Conservation (phyloP, 2,888 invertebrate species). For the Neria commutata region DNA sequence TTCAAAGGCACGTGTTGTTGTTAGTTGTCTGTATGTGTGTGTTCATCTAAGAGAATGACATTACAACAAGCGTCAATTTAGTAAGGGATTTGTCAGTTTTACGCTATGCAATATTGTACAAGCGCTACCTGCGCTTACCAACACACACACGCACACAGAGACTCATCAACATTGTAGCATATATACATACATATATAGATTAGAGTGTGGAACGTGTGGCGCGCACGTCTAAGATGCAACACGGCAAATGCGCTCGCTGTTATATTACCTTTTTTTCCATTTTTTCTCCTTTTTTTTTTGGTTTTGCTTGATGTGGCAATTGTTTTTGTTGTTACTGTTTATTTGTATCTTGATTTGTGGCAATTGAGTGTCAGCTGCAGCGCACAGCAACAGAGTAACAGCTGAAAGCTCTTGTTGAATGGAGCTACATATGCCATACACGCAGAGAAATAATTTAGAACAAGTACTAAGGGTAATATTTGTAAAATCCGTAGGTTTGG, state of each 20-base stretch:
- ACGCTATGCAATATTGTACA: too few species aligned
- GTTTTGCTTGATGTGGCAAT: slow-evolving; percentile 33
- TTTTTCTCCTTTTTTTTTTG: slow-evolving; percentile 18
- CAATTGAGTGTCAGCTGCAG: slow-evolving; percentile 37
- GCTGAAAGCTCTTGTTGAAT: too few species aligned
- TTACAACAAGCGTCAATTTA: slow-evolving; percentile 6
- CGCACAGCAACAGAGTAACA: neutral
- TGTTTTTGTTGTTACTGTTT: slow-evolving; percentile 21
- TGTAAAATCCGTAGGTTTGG: too few species aligned
- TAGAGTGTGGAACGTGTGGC: neutral
- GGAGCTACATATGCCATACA: too few species aligned
- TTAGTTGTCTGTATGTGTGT: too few species aligned
- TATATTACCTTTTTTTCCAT: neutral
- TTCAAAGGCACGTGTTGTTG: too few species aligned
- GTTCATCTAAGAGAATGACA: slow-evolving; percentile 3
- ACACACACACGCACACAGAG: neutral
- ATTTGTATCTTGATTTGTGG: slow-evolving; percentile 48
- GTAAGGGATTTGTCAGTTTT: neutral
- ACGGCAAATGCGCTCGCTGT: neutral
- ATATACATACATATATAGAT: slow-evolving; percentile 12
- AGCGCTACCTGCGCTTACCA: too few species aligned
- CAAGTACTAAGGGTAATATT: too few species aligned
- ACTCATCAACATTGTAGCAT: slow-evolving; percentile 33
- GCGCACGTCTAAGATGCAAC: too few species aligned
- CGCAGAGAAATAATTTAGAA: too few species aligned